Conservation (phyloP, 2,888 invertebrate genomes). For the Scrobipalpa atriplicella region DNA sequence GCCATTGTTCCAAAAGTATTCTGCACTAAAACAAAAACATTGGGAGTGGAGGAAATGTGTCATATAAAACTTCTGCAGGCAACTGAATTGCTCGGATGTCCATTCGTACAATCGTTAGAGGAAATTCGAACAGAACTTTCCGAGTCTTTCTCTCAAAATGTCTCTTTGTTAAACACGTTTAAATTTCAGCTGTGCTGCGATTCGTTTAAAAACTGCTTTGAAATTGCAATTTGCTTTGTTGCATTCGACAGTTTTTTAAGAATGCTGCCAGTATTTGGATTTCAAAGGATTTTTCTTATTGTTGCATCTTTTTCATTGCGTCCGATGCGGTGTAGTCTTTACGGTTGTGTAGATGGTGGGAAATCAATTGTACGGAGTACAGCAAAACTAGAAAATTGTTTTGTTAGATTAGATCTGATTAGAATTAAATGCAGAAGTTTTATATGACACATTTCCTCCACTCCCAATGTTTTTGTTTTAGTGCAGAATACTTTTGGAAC, state of each 20-base stretch:
- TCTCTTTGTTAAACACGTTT: slow-evolving; percentile 25
- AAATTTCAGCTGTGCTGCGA: not conserved
- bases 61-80: slow-evolving; percentile 14
- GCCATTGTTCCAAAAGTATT: slow-evolving; percentile 13
- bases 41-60: slow-evolving; percentile 18
- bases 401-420: no score
- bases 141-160: slow-evolving; percentile 20
- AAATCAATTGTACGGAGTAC: no score
- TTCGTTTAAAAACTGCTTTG: slow-evolving; percentile 12
- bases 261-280: not conserved
- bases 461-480: slow-evolving; percentile 17
- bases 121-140: slow-evolving; percentile 4
- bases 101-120: slow-evolving; percentile 24
- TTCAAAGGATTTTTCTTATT: slow-evolving; percentile 19
- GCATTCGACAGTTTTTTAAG: slow-evolving; percentile 19
- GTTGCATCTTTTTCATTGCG: slow-evolving; percentile 4
- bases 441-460: slow-evolving; percentile 21
- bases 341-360: no score
- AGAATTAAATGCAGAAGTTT: slow-evolving; percentile 7
- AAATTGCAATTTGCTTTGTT: slow-evolving; percentile 20
- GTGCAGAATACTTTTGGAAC: slow-evolving; percentile 3
- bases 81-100: slow-evolving; percentile 13
- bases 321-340: not conserved
- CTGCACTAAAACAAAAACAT: slow-evolving; percentile 12
- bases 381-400: no score